Evolutionary conservation across 2,888 invertebrate species (phyloP).

Genomic region (Drosophila longiperda): DNA sequence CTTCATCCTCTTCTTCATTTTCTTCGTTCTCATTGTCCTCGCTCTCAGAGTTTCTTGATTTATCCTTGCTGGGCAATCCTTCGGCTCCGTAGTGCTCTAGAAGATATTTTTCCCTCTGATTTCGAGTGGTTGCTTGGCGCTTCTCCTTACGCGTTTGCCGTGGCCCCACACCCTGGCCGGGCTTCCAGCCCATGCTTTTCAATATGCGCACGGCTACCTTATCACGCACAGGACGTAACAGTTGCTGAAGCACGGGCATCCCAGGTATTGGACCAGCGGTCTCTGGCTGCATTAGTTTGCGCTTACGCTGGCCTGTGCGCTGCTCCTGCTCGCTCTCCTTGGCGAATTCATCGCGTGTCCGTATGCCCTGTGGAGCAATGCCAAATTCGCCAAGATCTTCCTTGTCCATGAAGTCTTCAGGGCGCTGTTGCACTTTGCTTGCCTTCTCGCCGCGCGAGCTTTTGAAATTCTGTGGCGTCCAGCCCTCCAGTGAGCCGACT

Average conservation of each 20-base stretch:
- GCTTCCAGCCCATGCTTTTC: slow-evolving; percentile 96
- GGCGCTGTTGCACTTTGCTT: slow-evolving; percentile 86
- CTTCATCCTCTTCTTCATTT: slow-evolving; percentile 58
- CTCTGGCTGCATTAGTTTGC: slow-evolving; percentile 79
- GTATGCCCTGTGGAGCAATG: slow-evolving; percentile 94
- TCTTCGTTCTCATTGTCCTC: slow-evolving; percentile 20
- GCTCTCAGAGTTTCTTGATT: slow-evolving; percentile 30
- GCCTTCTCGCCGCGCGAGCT: slow-evolving; percentile 93
- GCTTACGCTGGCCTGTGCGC: slow-evolving; percentile 80
- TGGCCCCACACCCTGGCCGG: slow-evolving; percentile 90
- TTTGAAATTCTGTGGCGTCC: slow-evolving; percentile 95
- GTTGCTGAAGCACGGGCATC: slow-evolving; percentile 89
- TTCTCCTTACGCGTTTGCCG: slow-evolving; percentile 85
- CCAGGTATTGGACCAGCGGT: slow-evolving; percentile 86
- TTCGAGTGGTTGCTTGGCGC: slow-evolving; percentile 73
- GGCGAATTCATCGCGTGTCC: slow-evolving; percentile 91
- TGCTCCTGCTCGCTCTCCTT: slow-evolving; percentile 64
- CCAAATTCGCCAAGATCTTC: slow-evolving; percentile 98
- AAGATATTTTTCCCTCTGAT: slow-evolving; percentile 80
- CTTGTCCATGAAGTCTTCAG: slow-evolving; percentile 99
- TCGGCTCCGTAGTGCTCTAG: slow-evolving; percentile 81
- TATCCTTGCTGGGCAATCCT: slow-evolving; percentile 26
- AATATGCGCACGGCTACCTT: slow-evolving; percentile 95
- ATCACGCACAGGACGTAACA: slow-evolving; percentile 91
- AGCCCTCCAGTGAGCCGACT: slow-evolving; percentile 98